Conservation (phyloP, 2,797 vertebrate genomes). For the Lepus townsendii region DNA sequence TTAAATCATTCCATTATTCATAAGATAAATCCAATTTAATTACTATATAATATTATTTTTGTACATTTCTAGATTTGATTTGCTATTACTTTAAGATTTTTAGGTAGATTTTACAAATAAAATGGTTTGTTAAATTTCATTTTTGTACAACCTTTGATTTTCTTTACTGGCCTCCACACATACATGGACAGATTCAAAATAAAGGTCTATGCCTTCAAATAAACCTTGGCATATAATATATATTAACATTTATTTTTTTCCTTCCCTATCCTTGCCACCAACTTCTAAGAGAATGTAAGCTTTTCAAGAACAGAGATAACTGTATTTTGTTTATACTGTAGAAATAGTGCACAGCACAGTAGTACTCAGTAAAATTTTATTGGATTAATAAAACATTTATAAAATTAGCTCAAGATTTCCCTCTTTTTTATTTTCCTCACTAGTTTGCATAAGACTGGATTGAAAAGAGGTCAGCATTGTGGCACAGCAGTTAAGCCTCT, state of each 20-base stretch:
- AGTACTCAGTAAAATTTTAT: conserved; percentile 7
- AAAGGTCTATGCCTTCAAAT: neutral
- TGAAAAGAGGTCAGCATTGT: neutral
- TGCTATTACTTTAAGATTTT: neutral
- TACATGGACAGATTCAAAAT: neutral
- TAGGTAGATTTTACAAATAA: neutral
- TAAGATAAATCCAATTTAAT: neutral
- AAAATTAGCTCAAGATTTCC: neutral
- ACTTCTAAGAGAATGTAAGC: neutral
- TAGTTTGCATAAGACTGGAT: neutral
- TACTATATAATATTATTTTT: neutral
- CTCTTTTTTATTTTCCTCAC: neutral
- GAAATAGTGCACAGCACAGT: neutral
- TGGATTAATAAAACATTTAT: neutral
- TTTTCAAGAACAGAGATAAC: neutral
- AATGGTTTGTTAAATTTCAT: neutral
- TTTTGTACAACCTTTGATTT: neutral
- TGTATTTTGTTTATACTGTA: neutral
- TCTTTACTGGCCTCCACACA: neutral
- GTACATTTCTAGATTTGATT: neutral
- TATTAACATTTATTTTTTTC: neutral
- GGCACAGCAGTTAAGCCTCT: too few relatives aligned
- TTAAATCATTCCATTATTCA: neutral
- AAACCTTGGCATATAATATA: neutral
- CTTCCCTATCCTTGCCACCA: neutral